Base-by-base conservation (phyloP, 1,140 invertebrate genomes). In the Prorops nasuta region DNA sequence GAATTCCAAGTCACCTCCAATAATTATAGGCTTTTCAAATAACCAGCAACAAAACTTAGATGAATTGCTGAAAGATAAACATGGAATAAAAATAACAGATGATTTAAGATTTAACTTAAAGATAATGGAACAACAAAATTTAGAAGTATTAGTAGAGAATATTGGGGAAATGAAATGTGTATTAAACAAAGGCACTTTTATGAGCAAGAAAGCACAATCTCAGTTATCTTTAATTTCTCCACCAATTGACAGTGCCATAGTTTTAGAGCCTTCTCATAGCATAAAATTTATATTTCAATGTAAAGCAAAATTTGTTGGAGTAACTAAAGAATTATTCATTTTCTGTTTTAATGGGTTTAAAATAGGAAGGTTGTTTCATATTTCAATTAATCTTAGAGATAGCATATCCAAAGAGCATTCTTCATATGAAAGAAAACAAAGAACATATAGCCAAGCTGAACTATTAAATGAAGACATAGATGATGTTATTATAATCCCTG, bases 331-430 rank as follows among this genome's bases (percentile, higher is more conserved):
- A 69, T 51, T 81, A 4, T 74, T 84, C 35, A 60, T 81, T 21
- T 84, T 82, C 44, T 64, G 58, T 56, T 90, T 84, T 63, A 73
- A 74, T 52, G 54, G 58, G 47, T 87, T 82, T 61, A 69, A 76
- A 52, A 80, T 88, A 43, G 80, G 76, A 21, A 74, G 83, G 10
- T 68, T 74, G 21, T 63, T 87, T 41, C 60, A 60, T 19, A 79
- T 84, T 14, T 70, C 64, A 12, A 79, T 84, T 9, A 64, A 64
- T 58, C 32, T 60, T 50, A 15, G 3, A 4, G 14, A 6, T 53
- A 63, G 66, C 41, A 55, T 45, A 44, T 43, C 16, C 24, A 49
- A n/a, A 9, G 51, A 34, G 9, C 36, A 10, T 7, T 15, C 3
- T n/a, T 28, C 7, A 2, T 16, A 8, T 34, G n/a, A 12, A 49